phyloP scores from a whole-genome alignment of 2,113 vertebrate genomes.

The Crotalus tigris region DNA sequence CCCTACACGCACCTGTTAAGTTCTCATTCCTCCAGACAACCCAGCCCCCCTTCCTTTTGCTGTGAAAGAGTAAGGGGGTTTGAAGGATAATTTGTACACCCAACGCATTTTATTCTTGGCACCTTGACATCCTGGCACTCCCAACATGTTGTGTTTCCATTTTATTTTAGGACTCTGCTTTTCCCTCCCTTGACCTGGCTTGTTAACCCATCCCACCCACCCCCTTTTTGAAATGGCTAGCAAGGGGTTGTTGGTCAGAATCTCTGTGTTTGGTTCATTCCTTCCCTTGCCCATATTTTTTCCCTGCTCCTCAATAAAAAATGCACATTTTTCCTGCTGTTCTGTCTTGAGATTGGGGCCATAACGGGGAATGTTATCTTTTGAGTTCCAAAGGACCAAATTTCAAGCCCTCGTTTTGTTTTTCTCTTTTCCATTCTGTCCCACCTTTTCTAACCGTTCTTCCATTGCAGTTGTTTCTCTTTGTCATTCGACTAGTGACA shows the following conservation, averaged over 20 bases:
- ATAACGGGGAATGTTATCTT: constrained; percentile 43
- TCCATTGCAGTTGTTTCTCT: constrained; percentile 60
- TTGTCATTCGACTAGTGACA: constrained; percentile 66
- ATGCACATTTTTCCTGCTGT: constrained; percentile 7
- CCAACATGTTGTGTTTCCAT: constrained; percentile 37
- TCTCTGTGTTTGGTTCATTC: constrained; percentile 46
- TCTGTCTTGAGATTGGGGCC: constrained; percentile 58
- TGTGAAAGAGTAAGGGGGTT: neutral
- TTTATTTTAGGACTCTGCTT: constrained; percentile 57
- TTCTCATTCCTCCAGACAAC: constrained; percentile 14
- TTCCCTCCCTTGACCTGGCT: constrained; percentile 32
- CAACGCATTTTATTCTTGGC: neutral
- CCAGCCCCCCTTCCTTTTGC: constrained; percentile 16
- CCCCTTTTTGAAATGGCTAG: constrained; percentile 43
- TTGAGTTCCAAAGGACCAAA: constrained; percentile 65
- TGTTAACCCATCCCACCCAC: too few relatives aligned
- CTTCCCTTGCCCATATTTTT: neutral
- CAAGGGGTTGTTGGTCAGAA: constrained; percentile 50
- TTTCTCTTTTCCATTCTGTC: constrained; percentile 22
- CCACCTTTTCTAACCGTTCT: constrained; percentile 64
- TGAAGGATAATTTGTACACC: neutral
- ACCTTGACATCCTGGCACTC: constrained; percentile 23
- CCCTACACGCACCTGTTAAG: neutral
- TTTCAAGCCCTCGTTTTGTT: constrained; percentile 68
- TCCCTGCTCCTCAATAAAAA: neutral